Conservation (phyloP, 2,113 vertebrate genomes). For the Donacobius atricapilla region DNA sequence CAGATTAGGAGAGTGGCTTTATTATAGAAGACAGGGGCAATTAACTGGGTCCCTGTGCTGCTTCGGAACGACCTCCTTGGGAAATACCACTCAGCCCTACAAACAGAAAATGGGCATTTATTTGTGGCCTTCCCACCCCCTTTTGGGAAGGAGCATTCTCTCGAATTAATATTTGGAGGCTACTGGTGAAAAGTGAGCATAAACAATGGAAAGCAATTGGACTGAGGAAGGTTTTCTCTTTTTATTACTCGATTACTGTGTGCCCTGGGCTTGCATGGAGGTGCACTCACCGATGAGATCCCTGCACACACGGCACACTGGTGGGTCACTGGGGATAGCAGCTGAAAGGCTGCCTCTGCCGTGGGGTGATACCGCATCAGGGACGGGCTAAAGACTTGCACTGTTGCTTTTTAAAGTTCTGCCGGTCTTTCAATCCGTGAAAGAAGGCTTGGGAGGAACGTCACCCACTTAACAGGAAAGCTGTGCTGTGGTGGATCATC, state of each 20-base stretch:
- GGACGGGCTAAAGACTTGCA: background rate
- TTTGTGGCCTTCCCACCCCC: background rate
- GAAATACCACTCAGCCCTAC: background rate
- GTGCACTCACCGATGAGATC: background rate
- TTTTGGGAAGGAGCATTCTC: background rate
- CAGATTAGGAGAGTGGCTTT: background rate
- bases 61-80: background rate
- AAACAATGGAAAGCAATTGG: background rate
- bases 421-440: background rate
- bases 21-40: background rate
- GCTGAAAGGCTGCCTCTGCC: background rate
- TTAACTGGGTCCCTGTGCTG: background rate
- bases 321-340: background rate
- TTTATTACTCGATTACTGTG: background rate
- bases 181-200: background rate
- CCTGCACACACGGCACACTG: background rate
- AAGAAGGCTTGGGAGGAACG: background rate
- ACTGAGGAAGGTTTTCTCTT: background rate
- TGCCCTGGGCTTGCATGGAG: background rate
- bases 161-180: background rate
- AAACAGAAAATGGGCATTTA: background rate
- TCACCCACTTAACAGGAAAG: rapidly evolving
- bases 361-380: background rate
- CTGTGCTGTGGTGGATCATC: background rate
- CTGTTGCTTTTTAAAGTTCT: background rate